These are phyloP conservation scores for Epirrhoe tristata DNA, from an alignment of 2,888 invertebrate species.

Conservation along the genomic window DNA sequence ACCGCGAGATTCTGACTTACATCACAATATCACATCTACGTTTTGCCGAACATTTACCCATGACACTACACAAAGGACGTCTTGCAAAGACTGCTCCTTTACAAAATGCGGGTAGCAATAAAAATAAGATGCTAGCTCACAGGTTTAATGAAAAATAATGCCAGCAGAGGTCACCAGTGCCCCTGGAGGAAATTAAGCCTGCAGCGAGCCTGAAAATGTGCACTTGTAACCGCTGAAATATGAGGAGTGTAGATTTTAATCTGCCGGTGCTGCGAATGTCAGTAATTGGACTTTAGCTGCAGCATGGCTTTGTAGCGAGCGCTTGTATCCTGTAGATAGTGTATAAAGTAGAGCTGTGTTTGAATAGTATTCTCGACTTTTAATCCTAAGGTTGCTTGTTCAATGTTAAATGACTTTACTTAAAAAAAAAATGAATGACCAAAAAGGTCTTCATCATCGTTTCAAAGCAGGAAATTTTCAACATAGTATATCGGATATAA, in stretches of 20 bases:
- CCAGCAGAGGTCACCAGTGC: constrained; percentile 42
- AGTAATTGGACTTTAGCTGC: constrained; percentile 23
- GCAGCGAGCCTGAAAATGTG: constrained; percentile 40
- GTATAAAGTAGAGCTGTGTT: neutral
- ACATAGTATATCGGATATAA: no score
- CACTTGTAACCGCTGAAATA: constrained; percentile 43
- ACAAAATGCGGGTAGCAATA: constrained; percentile 51
- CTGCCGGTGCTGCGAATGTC: constrained; percentile 28
- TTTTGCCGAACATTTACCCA: no score
- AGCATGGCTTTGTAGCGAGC: neutral
- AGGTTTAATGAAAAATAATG: constrained; percentile 67
- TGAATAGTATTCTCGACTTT: no score
- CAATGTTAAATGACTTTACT: no score
- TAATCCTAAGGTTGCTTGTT: no score
- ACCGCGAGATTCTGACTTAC: no score
- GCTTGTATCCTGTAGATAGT: neutral
- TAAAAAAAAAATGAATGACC: no score
- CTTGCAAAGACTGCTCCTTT: constrained; percentile 13
- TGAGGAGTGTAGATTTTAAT: constrained; percentile 39
- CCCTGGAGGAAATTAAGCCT: constrained; percentile 38
- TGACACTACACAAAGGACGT: no score
- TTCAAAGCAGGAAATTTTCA: no score
- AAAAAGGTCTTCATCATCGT: no score
- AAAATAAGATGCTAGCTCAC: constrained; percentile 59
- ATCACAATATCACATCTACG: no score